Evolutionary conservation across 2,797 vertebrate genomes (phyloP).

Genomic region (Eulemur mongoz): DNA sequence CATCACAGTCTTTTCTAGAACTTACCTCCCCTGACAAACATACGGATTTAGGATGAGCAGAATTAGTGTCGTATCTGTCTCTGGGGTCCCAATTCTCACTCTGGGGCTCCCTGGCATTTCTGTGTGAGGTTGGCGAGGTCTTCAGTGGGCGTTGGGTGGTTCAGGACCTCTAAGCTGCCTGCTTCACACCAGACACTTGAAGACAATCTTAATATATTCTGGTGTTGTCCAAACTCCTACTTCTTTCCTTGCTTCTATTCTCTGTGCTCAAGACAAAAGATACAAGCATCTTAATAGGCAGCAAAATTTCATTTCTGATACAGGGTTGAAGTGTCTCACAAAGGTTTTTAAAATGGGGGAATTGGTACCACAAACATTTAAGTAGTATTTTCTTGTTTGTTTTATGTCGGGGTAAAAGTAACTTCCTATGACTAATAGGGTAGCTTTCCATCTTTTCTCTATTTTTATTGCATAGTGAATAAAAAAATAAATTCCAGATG

Average conservation of each 20-base stretch:
- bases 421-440: background rate
- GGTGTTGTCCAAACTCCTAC: background rate
- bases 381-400: constrained; percentile 14
- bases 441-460: constrained; percentile 47
- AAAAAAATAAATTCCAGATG: constrained; percentile 57
- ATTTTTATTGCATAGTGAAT: constrained; percentile 51
- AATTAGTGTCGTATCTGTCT: too few relatives aligned
- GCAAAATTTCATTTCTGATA: background rate
- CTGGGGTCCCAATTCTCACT: background rate
- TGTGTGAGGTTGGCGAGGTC: background rate
- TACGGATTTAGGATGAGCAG: rapidly evolving
- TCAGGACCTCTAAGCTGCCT: background rate
- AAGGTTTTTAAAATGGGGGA: background rate
- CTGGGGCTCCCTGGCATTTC: background rate
- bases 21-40: background rate
- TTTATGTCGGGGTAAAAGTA: constrained; percentile 27
- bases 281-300: background rate
- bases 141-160: background rate
- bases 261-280: background rate
- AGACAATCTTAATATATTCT: background rate
- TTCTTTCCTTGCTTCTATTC: background rate
- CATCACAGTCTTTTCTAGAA: background rate
- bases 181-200: background rate
- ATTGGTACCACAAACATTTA: background rate
- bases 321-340: background rate